These are phyloP conservation scores for Phataginus tricuspis DNA, from an alignment of 2,797 vertebrate genomes.

Conservation along the genomic window DNA sequence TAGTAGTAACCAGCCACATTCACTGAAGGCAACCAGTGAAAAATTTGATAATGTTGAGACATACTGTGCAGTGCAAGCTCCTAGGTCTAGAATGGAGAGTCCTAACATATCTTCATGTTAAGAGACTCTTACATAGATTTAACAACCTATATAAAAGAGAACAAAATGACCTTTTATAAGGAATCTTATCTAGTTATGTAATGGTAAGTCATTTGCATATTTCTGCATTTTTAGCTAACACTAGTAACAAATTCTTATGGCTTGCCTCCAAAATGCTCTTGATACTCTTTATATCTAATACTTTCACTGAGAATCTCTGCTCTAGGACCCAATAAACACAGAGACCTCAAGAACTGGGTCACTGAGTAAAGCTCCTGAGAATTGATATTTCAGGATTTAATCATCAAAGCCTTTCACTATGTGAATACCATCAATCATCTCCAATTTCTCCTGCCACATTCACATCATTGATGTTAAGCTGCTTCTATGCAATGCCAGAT, in stretches of 20 bases:
- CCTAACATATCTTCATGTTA: neutral
- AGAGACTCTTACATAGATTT: neutral
- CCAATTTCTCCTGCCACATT: constrained; percentile 27
- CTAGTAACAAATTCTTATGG: neutral
- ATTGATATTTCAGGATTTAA: constrained; percentile 33
- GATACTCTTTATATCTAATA: neutral
- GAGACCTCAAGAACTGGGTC: neutral
- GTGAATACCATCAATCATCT: constrained; percentile 60
- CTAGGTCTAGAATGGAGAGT: neutral
- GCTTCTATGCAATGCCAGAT: neutral
- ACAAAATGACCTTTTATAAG: neutral
- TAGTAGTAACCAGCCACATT: neutral
- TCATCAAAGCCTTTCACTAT: constrained; percentile 11
- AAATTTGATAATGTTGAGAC: neutral
- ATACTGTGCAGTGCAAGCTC: neutral
- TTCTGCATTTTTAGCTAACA: neutral
- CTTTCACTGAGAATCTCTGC: neutral
- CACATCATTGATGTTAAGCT: neutral
- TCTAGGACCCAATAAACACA: neutral
- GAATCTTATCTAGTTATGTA: neutral
- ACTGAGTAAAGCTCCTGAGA: neutral
- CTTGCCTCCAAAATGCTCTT: neutral
- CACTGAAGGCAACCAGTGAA: neutral
- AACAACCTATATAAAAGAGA: neutral
- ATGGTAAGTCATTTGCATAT: neutral